Evolutionary conservation across 2,113 vertebrate species (phyloP), one percentile per base, ranked within the genome.

Genomic region (Panthera tigris): DNA sequence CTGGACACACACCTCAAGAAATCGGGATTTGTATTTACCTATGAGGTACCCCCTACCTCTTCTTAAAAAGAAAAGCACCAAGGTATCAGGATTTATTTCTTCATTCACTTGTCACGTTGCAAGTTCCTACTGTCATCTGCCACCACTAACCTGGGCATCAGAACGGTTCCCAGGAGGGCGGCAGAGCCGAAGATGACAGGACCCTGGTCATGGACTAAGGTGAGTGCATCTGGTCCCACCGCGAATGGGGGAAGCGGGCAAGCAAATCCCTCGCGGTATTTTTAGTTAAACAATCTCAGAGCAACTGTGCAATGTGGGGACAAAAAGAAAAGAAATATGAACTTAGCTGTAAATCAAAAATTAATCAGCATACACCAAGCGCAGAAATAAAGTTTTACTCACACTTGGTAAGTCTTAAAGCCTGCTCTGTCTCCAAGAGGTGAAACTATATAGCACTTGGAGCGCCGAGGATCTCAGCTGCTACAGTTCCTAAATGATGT

Each of bases 271-370:
- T 41, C 29, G 5, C 10, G 3, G 10, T 14, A 11, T 83, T 93
- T 80, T 68, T 66, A n/a, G 65, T 78, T 65, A 50, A 89, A 93
- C 25, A 33, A 73, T 29, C 45, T 95, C 82, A 63, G 23, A 92
- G 82, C 95, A 63, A 86, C 41, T 50, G n/a, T 13, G 33, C 65
- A 45, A 14, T 7, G 2, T 4, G 13, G 7, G 29, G 45, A 18
- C 25, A 21, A 6, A 50, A 10, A 14, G 16, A 29, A 78, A 41
- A 90, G 61, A 92, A 89, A 69, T 31, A 74, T 15, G 16, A 90
- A 52, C 41, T 69, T 8, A 39, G 27, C 66, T 69, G 31, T 81
- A 71, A 78, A 84, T 89, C 36, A 79, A 96, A 98, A 93, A 66
- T 66, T 36, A 57, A 92, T 87, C 27, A 36, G 10, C 76, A n/a